These are phyloP conservation scores for Limnephilus marmoratus DNA, from an alignment of 2,888 invertebrate species.

Conservation along the genomic window DNA sequence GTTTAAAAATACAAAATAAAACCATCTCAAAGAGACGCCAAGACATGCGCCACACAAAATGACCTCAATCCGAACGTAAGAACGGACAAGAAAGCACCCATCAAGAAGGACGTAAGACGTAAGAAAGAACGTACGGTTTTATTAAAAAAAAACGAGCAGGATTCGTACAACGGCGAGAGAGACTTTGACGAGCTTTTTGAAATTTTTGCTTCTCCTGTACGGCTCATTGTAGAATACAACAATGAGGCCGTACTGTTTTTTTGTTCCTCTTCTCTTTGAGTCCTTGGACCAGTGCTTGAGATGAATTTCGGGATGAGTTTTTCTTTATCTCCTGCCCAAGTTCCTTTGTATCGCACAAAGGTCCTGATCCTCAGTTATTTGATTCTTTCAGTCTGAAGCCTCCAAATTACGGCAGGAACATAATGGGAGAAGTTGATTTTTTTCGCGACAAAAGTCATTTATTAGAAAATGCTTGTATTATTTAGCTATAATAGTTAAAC, in stretches of 20 bases:
- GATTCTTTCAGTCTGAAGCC: constrained; percentile 26
- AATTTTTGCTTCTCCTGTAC: not conserved
- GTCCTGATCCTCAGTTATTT: constrained; percentile 24
- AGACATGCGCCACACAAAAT: not conserved
- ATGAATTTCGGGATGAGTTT: constrained; percentile 22
- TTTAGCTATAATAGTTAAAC: not conserved
- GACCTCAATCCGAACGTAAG: not conserved
- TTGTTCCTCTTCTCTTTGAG: constrained; percentile 14
- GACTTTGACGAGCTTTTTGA: constrained; percentile 8
- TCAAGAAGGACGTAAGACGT: not conserved
- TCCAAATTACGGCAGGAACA: constrained; percentile 24
- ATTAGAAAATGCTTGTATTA: not conserved
- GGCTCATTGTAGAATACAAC: constrained; percentile 7
- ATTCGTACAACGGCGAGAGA: not conserved
- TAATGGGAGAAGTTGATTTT: not conserved
- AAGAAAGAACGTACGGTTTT: not conserved
- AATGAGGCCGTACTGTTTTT: constrained; percentile 14
- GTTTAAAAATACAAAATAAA: no score
- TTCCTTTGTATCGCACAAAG: constrained; percentile 41
- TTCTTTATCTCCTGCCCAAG: constrained; percentile 38
- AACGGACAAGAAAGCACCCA: not conserved
- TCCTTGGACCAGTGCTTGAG: not conserved
- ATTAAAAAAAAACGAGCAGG: not conserved
- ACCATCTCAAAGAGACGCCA: no score
- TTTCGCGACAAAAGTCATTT: not conserved